Evolutionary conservation across 92 coral and sea anemone species (phyloP), one percentile per base, ranked within the genome.

Genomic region (Epizoanthus illoricatus): DNA sequence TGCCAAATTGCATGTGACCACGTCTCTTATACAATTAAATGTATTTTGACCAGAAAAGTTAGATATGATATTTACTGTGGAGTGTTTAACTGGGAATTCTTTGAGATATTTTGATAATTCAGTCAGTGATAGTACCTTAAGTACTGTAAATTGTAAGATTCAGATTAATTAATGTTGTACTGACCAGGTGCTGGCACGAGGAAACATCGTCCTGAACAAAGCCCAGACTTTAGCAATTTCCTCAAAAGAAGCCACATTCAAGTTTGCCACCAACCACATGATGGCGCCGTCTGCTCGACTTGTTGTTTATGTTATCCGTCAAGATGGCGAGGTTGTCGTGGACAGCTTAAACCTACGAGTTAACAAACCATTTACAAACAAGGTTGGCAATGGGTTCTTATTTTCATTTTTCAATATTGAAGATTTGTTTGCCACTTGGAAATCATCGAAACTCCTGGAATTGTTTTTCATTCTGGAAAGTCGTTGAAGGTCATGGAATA

Each of bases 251-350:
- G 75, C 93, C 5, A 80, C 92, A 0, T 89, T 97, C 47, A 88
- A 69, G 81, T 70, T 97, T 42, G 65, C 65, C 24, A 74, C 97
- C 11, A 67, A 85, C 0, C 73, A 87, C 23, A 42, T 65, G 55
- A 97, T 97, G 99, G 94, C 99, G 0, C 99, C 99, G 4, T 85
- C 93, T 4, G 92, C 93, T 0, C 88, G 91, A 2, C 65, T 97
- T 4, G 65, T 97, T 49, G 98, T 90, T 18, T 97, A 97, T 88
- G 75, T 91, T 56, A 89, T 94, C 40, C 73, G 84, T 21, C 81
- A 75, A 55, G 89, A 80, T 52, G 98, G 97, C 0, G 99, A 97
- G 71, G 82, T 97, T 24, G 90, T 97, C 54, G 99, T 94, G 18
- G 99, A 97, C 87, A 84, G 97, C 41, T 71, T 97, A 78, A 94